Evolutionary conservation across 2,888 invertebrate genomes (phyloP).

Genomic region (Spilosoma lubricipeda): DNA sequence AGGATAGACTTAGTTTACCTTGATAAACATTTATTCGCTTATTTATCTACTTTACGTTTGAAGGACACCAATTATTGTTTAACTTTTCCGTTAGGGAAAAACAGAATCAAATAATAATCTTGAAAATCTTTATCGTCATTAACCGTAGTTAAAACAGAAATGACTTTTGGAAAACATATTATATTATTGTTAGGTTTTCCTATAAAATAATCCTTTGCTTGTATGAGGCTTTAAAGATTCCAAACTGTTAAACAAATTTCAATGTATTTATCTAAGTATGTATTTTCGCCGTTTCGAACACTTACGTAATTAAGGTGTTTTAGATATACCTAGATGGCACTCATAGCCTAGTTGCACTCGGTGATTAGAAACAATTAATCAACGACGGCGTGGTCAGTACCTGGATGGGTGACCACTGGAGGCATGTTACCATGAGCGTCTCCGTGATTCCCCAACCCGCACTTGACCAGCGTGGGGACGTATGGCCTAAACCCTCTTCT

Average conservation of each 20-base stretch:
- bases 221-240: neutral
- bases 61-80: neutral
- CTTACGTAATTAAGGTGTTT: neutral
- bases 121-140: neutral
- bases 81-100: neutral
- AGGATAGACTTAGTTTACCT: too few species aligned
- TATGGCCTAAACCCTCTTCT: too few species aligned
- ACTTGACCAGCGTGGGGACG: too few species aligned
- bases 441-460: too few species aligned
- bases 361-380: too few species aligned
- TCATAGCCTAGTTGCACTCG: too few species aligned
- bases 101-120: neutral
- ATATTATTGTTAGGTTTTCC: neutral
- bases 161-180: neutral
- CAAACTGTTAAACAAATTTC: neutral
- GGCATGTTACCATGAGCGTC: too few species aligned
- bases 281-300: neutral
- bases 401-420: too few species aligned
- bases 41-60: neutral
- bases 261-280: too few species aligned
- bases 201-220: neutral
- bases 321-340: neutral
- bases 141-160: neutral
- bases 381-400: too few species aligned
- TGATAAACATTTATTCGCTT: neutral